Evolutionary conservation across 2,113 vertebrate genomes (phyloP).

Genomic region (Oncorhynchus kisutch): DNA sequence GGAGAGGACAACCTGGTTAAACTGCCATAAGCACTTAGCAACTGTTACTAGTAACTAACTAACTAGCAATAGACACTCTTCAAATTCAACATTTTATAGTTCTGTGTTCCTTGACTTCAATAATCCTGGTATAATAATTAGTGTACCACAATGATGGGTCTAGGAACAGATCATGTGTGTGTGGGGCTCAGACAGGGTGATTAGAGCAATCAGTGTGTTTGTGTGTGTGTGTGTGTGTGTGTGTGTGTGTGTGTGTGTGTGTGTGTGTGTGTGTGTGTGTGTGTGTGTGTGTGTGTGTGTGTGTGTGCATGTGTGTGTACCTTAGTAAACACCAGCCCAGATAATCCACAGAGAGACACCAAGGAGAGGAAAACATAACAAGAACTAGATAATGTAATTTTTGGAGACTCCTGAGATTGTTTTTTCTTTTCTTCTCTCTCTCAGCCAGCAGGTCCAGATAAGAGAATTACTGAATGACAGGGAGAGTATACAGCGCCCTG

Average conservation of each 20-base stretch:
- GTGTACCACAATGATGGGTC: slow-evolving; percentile 51
- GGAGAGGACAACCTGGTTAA: not conserved
- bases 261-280: slow-evolving; percentile 5
- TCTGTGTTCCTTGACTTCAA: not conserved
- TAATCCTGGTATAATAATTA: not conserved
- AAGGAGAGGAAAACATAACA: slow-evolving; percentile 50
- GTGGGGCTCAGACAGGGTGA: slow-evolving; percentile 59
- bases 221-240: slow-evolving; percentile 7
- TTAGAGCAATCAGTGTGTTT: slow-evolving; percentile 42
- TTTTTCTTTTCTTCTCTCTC: slow-evolving; percentile 35
- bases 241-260: not conserved
- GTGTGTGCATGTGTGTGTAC: slow-evolving; percentile 7
- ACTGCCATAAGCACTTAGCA: not conserved
- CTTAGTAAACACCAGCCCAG: slow-evolving; percentile 71
- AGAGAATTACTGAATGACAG: slow-evolving; percentile 81
- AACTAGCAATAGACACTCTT: not conserved
- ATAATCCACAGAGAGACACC: slow-evolving; percentile 72
- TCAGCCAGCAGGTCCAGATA: slow-evolving; percentile 76
- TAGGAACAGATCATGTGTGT: slow-evolving; percentile 55
- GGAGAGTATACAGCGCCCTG: slow-evolving; percentile 74
- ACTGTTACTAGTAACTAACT: not conserved
- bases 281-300: slow-evolving; percentile 3
- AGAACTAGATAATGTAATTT: slow-evolving; percentile 74
- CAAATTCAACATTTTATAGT: not conserved
- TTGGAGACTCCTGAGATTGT: slow-evolving; percentile 71